Conservation (phyloP, 2,113 vertebrate genomes). For the Lepisosteus oculatus region DNA sequence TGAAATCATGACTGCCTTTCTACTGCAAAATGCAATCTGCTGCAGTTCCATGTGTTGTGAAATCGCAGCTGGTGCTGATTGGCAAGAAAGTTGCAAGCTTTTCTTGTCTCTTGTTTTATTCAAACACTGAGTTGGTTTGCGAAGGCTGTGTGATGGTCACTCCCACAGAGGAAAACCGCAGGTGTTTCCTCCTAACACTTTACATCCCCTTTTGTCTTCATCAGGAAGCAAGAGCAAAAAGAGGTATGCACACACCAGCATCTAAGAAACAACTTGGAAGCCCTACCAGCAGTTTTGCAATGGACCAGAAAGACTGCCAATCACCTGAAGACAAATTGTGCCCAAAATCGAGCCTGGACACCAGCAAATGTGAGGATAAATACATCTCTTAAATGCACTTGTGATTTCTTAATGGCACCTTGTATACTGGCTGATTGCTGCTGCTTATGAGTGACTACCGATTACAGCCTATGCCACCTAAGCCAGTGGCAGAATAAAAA, state of each 20-base stretch:
- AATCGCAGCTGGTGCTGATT: neutral
- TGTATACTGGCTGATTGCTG: too few species aligned
- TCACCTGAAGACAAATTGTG: slow-evolving; percentile 14
- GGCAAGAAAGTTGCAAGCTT: neutral
- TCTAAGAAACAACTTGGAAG: slow-evolving; percentile 7
- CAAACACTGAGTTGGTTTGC: neutral
- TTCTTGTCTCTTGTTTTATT: neutral
- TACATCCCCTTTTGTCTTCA: slow-evolving; percentile 16
- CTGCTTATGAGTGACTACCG: too few species aligned
- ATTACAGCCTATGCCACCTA: too few species aligned
- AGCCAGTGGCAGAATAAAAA: too few species aligned
- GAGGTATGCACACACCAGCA: slow-evolving; percentile 11
- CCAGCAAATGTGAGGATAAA: slow-evolving; percentile 32
- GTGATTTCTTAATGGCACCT: too few species aligned
- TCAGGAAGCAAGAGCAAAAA: slow-evolving; percentile 50
- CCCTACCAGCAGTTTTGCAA: neutral
- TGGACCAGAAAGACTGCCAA: slow-evolving; percentile 16
- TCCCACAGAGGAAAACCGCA: slow-evolving; percentile 31
- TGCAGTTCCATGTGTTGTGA: neutral
- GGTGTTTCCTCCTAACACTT: slow-evolving; percentile 42
- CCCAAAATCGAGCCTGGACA: slow-evolving; percentile 27
- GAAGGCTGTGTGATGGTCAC: slow-evolving; percentile 7
- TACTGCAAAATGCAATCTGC: too few species aligned
- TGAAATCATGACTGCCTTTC: slow-evolving; percentile 6
- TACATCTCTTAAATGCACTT: neutral